A percentile compares a stretch with the other conserved stretches of the same genome.
Conservation (phyloP, 2,888 invertebrate species). For the Balanococcus diminutus region DNA sequence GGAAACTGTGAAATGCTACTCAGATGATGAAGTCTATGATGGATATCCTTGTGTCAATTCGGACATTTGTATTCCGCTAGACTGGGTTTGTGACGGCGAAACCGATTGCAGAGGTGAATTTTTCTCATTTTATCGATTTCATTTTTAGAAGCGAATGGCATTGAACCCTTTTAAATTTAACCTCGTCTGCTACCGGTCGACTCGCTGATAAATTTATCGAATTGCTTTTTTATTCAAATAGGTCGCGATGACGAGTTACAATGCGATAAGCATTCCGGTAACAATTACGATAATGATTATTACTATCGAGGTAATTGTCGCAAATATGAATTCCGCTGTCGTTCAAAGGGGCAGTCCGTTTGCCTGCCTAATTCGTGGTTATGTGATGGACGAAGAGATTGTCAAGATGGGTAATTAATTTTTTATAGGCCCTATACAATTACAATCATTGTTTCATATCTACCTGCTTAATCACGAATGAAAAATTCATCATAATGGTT, state of each 20-base stretch:
- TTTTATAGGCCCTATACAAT: neutral
- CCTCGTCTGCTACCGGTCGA: constrained; percentile 1
- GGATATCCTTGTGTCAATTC: constrained; percentile 59
- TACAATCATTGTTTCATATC: no score
- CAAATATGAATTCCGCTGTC: constrained; percentile 58
- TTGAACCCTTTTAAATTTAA: neutral
- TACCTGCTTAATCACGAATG: neutral
- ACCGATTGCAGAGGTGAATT: constrained; percentile 58
- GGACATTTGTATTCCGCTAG: constrained; percentile 58
- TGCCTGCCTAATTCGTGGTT: constrained; percentile 60
- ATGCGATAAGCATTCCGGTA: constrained; percentile 49
- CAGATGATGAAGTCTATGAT: constrained; percentile 58
- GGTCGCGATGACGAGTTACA: constrained; percentile 49
- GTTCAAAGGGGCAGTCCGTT: constrained; percentile 57
- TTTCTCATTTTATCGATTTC: neutral
- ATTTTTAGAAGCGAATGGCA: neutral
- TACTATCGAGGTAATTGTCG: constrained; percentile 57
- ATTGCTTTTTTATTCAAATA: constrained; percentile 23
- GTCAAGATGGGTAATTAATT: constrained; percentile 59
- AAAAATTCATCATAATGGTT: neutral
- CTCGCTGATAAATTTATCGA: constrained; percentile 7
- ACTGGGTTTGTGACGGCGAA: constrained; percentile 59
- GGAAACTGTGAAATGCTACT: constrained; percentile 58
- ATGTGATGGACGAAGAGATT: constrained; percentile 61
- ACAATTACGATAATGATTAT: constrained; percentile 54